Conservation (phyloP, 2,888 invertebrate species). For the Harmothoe impar region DNA sequence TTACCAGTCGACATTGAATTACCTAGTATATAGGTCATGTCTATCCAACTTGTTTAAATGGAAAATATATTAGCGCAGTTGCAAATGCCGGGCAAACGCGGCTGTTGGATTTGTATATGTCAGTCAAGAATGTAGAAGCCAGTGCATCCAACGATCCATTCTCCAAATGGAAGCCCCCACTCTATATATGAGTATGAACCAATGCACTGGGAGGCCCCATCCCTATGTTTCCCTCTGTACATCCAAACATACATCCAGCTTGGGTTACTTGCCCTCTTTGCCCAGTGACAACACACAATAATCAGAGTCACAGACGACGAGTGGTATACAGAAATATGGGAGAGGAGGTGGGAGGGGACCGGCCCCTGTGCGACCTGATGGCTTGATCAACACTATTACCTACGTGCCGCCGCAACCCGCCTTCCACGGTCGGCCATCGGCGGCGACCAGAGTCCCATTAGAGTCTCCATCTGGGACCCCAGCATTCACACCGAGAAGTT, state of each 20-base stretch:
- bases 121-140: no score
- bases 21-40: no score
- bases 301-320: conserved; percentile 1
- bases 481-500: background rate
- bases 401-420: background rate
- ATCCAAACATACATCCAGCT: background rate
- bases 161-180: no score
- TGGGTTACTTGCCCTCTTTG: background rate
- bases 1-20: no score
- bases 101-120: no score
- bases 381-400: conserved; percentile 35
- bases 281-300: background rate
- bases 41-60: no score
- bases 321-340: background rate
- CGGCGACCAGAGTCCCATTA: background rate
- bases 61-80: no score
- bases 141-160: no score
- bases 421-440: background rate
- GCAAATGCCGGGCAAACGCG: no score
- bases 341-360: background rate
- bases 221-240: background rate
- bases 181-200: no score
- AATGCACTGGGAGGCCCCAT: no score
- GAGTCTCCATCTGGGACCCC: background rate
- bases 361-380: background rate